Conservation (phyloP, 2,113 vertebrate species). For the Litocranius walleri region DNA sequence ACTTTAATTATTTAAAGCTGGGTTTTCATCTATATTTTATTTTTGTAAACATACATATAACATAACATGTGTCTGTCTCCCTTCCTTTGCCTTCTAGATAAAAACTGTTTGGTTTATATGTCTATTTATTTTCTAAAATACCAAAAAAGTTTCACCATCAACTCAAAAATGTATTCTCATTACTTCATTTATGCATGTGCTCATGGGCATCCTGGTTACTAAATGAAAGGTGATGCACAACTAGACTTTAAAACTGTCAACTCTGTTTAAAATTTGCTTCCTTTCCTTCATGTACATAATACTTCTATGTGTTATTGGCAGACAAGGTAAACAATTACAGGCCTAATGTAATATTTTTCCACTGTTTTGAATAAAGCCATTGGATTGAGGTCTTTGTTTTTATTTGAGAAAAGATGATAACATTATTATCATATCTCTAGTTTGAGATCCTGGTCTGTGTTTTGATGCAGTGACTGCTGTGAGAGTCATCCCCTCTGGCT, state of each 20-base stretch:
- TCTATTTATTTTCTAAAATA: neutral
- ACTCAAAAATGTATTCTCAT: neutral
- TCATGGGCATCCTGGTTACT: neutral
- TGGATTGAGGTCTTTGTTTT: slow-evolving; percentile 6
- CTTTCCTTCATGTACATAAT: neutral
- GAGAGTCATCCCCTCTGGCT: neutral
- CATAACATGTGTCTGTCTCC: neutral
- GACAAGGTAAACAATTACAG: neutral
- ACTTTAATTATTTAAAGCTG: neutral
- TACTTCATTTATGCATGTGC: neutral
- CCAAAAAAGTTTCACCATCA: neutral
- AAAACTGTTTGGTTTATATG: neutral
- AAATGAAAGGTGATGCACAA: neutral
- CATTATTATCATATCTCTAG: neutral
- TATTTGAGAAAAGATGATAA: slow-evolving; percentile 29
- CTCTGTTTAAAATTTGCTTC: neutral
- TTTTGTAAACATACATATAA: neutral
- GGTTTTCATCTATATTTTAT: neutral
- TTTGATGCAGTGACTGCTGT: neutral
- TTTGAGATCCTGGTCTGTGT: neutral
- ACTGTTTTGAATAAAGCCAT: slow-evolving; percentile 25
- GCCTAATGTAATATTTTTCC: neutral
- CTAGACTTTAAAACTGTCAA: neutral
- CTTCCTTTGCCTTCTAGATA: neutral
- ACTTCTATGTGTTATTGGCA: neutral